Percentiles rank a stretch among this genome's conserved stretches.
phyloP scores from a whole-genome alignment of 2,888 invertebrate genomes.

The Halocaridina rubra region DNA sequence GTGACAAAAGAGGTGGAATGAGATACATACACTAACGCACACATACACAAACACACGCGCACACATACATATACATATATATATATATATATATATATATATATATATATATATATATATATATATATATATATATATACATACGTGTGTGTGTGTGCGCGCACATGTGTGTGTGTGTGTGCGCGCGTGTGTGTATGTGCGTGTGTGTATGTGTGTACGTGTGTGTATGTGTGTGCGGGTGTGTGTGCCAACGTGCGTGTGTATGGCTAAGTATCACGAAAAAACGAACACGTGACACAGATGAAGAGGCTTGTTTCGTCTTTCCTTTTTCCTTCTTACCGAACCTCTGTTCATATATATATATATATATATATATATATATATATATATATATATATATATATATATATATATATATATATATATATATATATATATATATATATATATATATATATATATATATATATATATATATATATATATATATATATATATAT shows the following conservation, averaged over 20 bases:
- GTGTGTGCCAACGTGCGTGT: background rate
- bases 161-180: background rate
- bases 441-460: slow-evolving; percentile 16
- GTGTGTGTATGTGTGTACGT: background rate
- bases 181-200: background rate
- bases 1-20: too few relatives aligned
- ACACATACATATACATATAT: background rate
- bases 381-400: slow-evolving; percentile 5
- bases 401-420: slow-evolving; percentile 22
- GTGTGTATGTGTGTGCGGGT: background rate
- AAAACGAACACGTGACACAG: too few relatives aligned
- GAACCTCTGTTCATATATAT: background rate
- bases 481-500: slow-evolving; percentile 13
- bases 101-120: background rate
- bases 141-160: background rate
- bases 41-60: background rate
- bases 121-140: background rate
- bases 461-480: background rate
- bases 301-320: too few relatives aligned
- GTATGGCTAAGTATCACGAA: background rate
- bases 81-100: background rate
- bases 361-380: slow-evolving; percentile 7
- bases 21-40: background rate
- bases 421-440: slow-evolving; percentile 24
- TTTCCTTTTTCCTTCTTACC: too few relatives aligned